Evolutionary conservation across 1,140 invertebrate species (phyloP).

Genomic region (Cotesia glomerata): DNA sequence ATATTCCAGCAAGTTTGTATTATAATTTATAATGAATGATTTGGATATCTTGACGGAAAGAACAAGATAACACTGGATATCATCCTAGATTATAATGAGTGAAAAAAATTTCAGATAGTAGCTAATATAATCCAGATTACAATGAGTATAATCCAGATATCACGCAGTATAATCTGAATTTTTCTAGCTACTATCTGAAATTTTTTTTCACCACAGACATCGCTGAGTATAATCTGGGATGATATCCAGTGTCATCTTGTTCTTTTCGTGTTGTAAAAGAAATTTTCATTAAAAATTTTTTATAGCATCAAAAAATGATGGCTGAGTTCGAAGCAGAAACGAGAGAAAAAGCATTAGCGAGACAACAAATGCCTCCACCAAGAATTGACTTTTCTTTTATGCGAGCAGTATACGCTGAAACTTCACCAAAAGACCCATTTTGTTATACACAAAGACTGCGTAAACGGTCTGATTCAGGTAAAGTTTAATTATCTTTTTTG

Average conservation of each 20-base stretch:
- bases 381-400: slow-evolving; percentile 13
- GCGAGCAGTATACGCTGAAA: not conserved
- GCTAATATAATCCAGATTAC: too few relatives aligned
- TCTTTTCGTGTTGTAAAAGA: too few relatives aligned
- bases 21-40: not conserved
- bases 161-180: too few relatives aligned
- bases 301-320: slow-evolving; percentile 2
- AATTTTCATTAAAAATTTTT: not conserved
- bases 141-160: too few relatives aligned
- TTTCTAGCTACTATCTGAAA: too few relatives aligned
- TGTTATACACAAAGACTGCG: not conserved
- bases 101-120: too few relatives aligned
- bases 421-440: not conserved
- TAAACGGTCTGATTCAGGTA: not conserved
- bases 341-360: not conserved
- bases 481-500: not conserved
- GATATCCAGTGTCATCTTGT: too few relatives aligned
- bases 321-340: slow-evolving; percentile 6
- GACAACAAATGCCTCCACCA: slow-evolving; percentile 22
- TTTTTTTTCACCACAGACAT: too few relatives aligned
- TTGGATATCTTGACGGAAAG: not conserved
- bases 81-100: too few relatives aligned
- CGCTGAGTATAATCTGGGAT: too few relatives aligned
- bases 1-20: not conserved
- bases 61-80: too few relatives aligned